These are phyloP conservation scores for Lordiphosa clarofinis DNA, from an alignment of 1,140 invertebrate genomes.

Conservation along the genomic window DNA sequence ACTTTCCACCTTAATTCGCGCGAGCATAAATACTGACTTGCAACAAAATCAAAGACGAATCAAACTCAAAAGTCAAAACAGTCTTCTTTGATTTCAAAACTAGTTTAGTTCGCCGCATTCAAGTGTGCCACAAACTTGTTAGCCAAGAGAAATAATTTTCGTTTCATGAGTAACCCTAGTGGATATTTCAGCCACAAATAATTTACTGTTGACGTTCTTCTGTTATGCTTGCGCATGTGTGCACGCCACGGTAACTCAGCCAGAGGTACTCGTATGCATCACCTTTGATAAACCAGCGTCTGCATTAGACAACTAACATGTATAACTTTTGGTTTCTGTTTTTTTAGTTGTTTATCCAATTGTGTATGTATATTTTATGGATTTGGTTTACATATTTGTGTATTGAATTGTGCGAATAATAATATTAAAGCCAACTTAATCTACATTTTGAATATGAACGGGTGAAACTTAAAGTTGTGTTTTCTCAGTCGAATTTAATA, in stretches of 20 bases:
- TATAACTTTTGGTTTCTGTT: conserved; percentile 36
- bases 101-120: no score
- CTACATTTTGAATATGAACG: not conserved
- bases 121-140: no score
- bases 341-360: conserved; percentile 33
- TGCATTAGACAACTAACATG: conserved; percentile 17
- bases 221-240: conserved; percentile 39
- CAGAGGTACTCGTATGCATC: conserved; percentile 39
- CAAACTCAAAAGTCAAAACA: no score
- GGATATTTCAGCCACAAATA: conserved; percentile 31
- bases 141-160: conserved; percentile 8
- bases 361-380: conserved; percentile 24
- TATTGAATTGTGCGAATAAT: conserved; percentile 9
- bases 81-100: no score
- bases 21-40: no score
- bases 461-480: not conserved
- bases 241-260: conserved; percentile 39
- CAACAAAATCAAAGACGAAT: no score
- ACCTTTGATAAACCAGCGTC: conserved; percentile 22
- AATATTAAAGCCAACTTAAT: not conserved
- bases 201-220: conserved; percentile 45
- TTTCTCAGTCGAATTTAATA: not conserved
- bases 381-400: conserved; percentile 33
- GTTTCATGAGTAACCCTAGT: conserved; percentile 33
- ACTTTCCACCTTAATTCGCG: no score